Evolutionary conservation across 53 echinoderm and acorn worm species (phyloP).

Genomic region (Zoroaster sp.): DNA sequence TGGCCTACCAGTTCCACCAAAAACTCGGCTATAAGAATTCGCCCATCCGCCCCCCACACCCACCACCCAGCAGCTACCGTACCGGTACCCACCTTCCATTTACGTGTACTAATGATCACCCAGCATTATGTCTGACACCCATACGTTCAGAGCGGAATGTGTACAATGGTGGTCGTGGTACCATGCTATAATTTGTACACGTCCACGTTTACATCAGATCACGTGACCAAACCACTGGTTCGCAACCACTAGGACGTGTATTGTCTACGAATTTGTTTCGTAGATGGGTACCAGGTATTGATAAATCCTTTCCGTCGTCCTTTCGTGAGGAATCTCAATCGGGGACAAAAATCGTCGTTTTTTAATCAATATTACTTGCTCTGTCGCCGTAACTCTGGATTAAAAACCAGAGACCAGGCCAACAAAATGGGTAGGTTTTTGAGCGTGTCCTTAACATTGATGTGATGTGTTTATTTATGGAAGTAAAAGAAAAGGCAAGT

Average conservation of each 20-base stretch:
- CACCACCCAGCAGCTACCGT: no score
- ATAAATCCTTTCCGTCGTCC: constrained; percentile 32
- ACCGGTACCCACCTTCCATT: no score
- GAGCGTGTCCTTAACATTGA: neutral
- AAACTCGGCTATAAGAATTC: no score
- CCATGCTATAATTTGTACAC: constrained; percentile 26
- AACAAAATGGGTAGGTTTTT: constrained; percentile 32
- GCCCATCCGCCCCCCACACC: no score
- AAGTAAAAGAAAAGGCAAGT: neutral
- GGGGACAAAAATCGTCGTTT: neutral
- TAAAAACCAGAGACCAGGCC: neutral
- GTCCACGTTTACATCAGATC: constrained; percentile 34
- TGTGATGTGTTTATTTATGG: neutral
- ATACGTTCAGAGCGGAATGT: no score
- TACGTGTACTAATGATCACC: neutral
- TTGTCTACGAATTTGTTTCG: neutral
- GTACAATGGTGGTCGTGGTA: neutral
- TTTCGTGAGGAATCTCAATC: neutral
- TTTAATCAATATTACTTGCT: neutral
- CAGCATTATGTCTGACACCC: neutral
- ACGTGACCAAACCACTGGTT: constrained; percentile 32
- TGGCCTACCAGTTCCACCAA: no score
- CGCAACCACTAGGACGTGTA: neutral
- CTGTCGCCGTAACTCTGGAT: neutral
- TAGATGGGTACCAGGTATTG: neutral